Percentiles rank a stretch among this genome's conserved stretches.
These are phyloP conservation scores for Thysanoteuthis rhombus DNA, from an alignment of 2,888 invertebrate species.

Conservation along the genomic window DNA sequence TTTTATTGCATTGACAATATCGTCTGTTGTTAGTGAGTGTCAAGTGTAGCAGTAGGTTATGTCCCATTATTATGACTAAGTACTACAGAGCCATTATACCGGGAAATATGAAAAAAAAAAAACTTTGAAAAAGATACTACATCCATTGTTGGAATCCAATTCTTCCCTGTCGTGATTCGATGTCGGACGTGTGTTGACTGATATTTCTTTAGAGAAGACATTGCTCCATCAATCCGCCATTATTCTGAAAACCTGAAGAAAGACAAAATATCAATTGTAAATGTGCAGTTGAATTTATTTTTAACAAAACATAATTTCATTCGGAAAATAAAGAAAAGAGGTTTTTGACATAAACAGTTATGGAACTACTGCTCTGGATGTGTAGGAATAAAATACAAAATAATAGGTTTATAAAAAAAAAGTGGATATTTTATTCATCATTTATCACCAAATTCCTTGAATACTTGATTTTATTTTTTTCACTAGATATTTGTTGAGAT, in stretches of 20 bases:
- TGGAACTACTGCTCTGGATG: neutral
- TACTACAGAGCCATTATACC: conserved; percentile 12
- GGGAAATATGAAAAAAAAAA: neutral
- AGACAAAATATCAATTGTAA: neutral
- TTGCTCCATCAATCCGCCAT: neutral
- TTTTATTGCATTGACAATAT: neutral
- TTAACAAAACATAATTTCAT: neutral
- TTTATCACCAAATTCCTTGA: too few relatives aligned
- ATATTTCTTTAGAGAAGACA: neutral
- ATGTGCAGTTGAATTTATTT: neutral
- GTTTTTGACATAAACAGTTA: neutral
- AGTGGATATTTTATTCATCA: too few relatives aligned
- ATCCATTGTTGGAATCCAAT: neutral
- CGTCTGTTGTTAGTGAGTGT: neutral
- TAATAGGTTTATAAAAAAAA: too few relatives aligned
- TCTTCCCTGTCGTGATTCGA: neutral
- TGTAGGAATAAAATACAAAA: neutral
- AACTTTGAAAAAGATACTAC: neutral
- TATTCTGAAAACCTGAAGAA: neutral
- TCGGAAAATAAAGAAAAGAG: neutral
- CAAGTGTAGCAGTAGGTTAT: neutral
- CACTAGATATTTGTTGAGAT: too few relatives aligned
- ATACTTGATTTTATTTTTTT: too few relatives aligned
- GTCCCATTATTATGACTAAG: neutral
- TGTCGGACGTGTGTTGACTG: neutral